These are phyloP conservation scores for Noctua janthe DNA, from an alignment of 2,888 invertebrate species.

Conservation along the genomic window DNA sequence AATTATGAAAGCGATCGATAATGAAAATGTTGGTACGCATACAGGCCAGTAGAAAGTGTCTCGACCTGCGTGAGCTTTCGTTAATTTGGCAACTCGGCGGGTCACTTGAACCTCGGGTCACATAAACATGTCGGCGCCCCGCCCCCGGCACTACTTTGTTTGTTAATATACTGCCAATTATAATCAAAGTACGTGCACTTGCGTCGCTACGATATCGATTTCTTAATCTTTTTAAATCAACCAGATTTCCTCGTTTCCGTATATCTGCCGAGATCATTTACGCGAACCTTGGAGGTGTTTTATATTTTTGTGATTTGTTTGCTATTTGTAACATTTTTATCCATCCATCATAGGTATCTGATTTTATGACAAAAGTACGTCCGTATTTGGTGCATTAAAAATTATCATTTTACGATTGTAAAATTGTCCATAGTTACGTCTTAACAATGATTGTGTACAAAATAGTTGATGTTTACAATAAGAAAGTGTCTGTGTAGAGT, in stretches of 20 bases:
- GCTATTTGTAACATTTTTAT: slow-evolving; percentile 39
- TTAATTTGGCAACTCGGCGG: slow-evolving; percentile 85
- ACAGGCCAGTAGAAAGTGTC: slow-evolving; percentile 88
- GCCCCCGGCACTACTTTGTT: slow-evolving; percentile 87
- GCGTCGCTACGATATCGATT: slow-evolving; percentile 82
- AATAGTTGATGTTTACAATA: slow-evolving; percentile 73
- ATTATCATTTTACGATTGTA: not conserved
- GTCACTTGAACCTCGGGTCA: slow-evolving; percentile 83
- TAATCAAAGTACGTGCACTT: slow-evolving; percentile 83
- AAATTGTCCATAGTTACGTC: slow-evolving; percentile 9
- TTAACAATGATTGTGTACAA: slow-evolving; percentile 40
- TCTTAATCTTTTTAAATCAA: slow-evolving; percentile 83
- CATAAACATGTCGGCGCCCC: slow-evolving; percentile 87
- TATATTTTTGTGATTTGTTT: slow-evolving; percentile 51
- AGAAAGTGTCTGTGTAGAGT: slow-evolving; percentile 72
- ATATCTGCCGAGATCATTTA: slow-evolving; percentile 67
- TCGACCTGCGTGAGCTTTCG: slow-evolving; percentile 87
- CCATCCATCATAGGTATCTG: slow-evolving; percentile 18
- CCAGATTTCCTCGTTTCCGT: slow-evolving; percentile 78
- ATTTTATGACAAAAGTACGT: slow-evolving; percentile 18
- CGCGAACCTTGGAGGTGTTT: slow-evolving; percentile 65
- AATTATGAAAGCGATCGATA: slow-evolving; percentile 89
- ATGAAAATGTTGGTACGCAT: slow-evolving; percentile 87
- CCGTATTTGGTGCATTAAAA: slow-evolving; percentile 19
- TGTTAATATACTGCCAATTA: slow-evolving; percentile 88